Conservation (phyloP, 2,797 vertebrate genomes). For the Orientallactaga sibirica region DNA sequence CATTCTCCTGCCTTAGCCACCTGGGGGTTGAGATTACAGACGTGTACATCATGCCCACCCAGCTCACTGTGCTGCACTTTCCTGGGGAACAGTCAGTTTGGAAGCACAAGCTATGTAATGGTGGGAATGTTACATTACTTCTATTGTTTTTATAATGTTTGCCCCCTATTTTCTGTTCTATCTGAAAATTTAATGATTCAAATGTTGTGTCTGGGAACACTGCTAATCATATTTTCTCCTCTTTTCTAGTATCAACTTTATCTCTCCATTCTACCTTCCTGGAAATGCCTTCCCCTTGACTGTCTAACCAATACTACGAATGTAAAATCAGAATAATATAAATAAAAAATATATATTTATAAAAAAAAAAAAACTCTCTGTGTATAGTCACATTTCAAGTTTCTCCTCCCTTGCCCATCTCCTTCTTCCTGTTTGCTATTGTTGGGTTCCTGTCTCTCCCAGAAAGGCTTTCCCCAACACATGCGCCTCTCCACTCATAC, state of each 20-base stretch:
- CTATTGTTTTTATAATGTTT: background rate
- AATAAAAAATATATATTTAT: too few species aligned
- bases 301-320: too few species aligned
- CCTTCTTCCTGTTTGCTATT: background rate
- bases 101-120: background rate
- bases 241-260: background rate
- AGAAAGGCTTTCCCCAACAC: background rate
- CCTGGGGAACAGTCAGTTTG: background rate
- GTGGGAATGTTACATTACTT: background rate
- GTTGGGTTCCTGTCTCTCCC: background rate
- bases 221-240: background rate
- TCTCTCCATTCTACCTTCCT: background rate
- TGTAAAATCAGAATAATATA: too few species aligned
- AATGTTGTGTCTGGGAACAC: background rate
- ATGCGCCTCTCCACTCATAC: background rate
- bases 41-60: background rate
- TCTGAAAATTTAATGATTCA: background rate
- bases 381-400: background rate
- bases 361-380: background rate
- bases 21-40: background rate
- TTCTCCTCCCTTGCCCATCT: background rate
- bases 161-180: background rate
- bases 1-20: too few species aligned
- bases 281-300: background rate
- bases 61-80: background rate